Percentiles rank a stretch among this genome's conserved stretches.
phyloP scores from a whole-genome alignment of 2,113 vertebrate genomes.

The Percopsis transmontana region DNA sequence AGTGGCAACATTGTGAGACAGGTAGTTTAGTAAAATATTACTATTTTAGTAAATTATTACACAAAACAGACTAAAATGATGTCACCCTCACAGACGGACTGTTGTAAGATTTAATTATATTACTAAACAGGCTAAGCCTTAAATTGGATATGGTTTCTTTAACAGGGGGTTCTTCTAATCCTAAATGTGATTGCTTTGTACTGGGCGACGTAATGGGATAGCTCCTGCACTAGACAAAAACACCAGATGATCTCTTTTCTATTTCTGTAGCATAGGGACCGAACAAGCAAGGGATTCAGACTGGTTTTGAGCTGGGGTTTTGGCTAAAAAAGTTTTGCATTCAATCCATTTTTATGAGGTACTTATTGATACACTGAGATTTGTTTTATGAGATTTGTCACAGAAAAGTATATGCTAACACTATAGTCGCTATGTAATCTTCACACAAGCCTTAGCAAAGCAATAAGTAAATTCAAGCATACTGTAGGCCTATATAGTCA shows the following conservation, averaged over 20 bases:
- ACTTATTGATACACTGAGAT: conserved; percentile 9
- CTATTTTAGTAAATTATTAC: no score
- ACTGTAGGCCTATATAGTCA: conserved; percentile 9
- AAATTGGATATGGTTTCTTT: not conserved
- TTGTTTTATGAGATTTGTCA: no score
- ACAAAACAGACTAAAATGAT: no score
- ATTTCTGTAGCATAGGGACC: not conserved
- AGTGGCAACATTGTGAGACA: not conserved
- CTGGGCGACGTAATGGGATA: not conserved
- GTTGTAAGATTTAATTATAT: no score
- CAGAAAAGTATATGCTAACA: conserved; percentile 25
- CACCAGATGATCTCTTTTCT: not conserved
- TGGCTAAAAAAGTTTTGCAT: conserved; percentile 4
- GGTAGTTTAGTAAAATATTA: conserved; percentile 4
- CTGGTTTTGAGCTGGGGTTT: conserved; percentile 9
- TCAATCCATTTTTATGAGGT: no score
- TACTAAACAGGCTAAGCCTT: no score
- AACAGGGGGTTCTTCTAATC: not conserved
- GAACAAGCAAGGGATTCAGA: not conserved
- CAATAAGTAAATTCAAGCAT: conserved; percentile 30
- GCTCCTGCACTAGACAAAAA: conserved; percentile 2
- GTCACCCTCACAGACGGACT: no score
- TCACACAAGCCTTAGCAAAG: conserved; percentile 32
- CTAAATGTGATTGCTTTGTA: conserved; percentile 22
- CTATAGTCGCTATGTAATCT: not conserved